Evolutionary conservation across 2,888 invertebrate genomes (phyloP).

Genomic region (Salticus scenicus): DNA sequence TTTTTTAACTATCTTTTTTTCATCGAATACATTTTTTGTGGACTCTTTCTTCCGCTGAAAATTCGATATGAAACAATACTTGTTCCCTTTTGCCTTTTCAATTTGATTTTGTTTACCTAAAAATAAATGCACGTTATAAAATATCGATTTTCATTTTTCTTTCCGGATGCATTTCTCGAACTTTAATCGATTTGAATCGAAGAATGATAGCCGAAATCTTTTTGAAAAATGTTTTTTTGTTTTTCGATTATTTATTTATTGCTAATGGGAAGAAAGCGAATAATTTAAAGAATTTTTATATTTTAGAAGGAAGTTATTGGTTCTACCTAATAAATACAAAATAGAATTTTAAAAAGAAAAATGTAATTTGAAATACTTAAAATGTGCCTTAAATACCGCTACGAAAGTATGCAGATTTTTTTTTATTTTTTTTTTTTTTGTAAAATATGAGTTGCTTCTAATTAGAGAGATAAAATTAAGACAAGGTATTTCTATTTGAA

Average conservation of each 20-base stretch:
- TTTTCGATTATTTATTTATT: background rate
- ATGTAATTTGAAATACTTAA: no score
- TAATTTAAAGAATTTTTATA: no score
- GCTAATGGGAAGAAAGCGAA: background rate
- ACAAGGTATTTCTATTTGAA: no score
- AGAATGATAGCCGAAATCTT: background rate
- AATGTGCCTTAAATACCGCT: no score
- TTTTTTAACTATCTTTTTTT: background rate
- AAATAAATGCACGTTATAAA: slow-evolving; percentile 61
- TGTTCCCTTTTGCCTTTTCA: slow-evolving; percentile 26
- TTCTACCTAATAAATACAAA: no score
- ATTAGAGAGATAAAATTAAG: no score
- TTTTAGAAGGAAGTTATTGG: no score
- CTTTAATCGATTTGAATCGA: slow-evolving; percentile 22
- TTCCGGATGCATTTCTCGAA: slow-evolving; percentile 42
- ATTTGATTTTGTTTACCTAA: slow-evolving; percentile 49
- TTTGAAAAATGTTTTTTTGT: background rate
- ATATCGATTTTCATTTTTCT: slow-evolving; percentile 60
- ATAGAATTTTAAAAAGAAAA: no score
- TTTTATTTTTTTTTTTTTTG: no score
- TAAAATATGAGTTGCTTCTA: no score
- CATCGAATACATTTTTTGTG: slow-evolving; percentile 2
- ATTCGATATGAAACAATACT: slow-evolving; percentile 55
- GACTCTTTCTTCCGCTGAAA: slow-evolving; percentile 7
- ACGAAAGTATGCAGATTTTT: no score